These are phyloP conservation scores for Indri indri DNA, from an alignment of 2,113 vertebrate species.

Conservation along the genomic window DNA sequence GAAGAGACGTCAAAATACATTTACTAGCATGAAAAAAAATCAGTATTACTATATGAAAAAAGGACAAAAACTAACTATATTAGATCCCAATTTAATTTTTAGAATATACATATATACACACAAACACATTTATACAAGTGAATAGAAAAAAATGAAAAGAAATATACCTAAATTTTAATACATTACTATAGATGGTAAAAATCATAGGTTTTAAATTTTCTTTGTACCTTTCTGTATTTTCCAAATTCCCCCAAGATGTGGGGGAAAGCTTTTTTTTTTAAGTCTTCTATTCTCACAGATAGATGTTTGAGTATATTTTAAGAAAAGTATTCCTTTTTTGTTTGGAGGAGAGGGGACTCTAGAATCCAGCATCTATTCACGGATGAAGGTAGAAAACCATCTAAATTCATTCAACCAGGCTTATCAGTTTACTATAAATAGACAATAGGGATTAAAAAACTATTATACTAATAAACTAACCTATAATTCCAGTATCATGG, in stretches of 20 bases:
- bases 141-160: not conserved
- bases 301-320: not conserved
- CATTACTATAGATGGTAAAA: constrained; percentile 2
- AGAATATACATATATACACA: not conserved
- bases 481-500: not conserved
- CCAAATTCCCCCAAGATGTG: constrained; percentile 35
- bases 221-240: constrained; percentile 35
- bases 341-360: not conserved
- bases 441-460: not conserved
- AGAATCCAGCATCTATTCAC: not conserved
- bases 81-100: constrained; percentile 12
- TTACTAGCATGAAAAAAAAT: constrained; percentile 24
- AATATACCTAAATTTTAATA: constrained; percentile 44
- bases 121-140: not conserved
- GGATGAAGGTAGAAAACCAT: constrained; percentile 1
- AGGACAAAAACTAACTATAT: not conserved
- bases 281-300: not conserved
- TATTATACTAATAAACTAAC: not conserved
- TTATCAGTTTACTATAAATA: constrained; percentile 10
- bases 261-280: not conserved
- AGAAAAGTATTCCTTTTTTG: not conserved
- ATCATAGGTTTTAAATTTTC: not conserved
- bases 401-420: constrained; percentile 8
- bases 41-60: constrained; percentile 7
- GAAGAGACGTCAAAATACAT: not conserved